Conservation (phyloP, 2,113 vertebrate species). For the Corydoras sp. region DNA sequence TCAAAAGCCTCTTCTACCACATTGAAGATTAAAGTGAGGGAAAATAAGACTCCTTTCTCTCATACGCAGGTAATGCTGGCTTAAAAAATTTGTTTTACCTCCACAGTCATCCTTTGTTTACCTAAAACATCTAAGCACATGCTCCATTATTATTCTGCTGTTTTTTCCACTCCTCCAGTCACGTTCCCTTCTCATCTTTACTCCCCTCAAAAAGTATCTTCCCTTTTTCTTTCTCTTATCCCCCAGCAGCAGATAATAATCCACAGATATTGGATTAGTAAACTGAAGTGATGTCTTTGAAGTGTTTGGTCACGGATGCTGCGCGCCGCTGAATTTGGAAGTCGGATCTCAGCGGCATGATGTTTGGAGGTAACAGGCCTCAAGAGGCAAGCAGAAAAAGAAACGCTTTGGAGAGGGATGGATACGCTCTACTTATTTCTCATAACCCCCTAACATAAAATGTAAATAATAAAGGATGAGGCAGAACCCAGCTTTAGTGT, state of each 20-base stretch:
- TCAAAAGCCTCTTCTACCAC: slow-evolving; percentile 27
- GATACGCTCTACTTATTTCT: slow-evolving; percentile 12
- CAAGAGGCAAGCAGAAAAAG: slow-evolving; percentile 10
- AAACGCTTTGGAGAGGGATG: slow-evolving; percentile 12
- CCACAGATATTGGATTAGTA: slow-evolving; percentile 38
- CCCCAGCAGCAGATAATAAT: slow-evolving; percentile 28
- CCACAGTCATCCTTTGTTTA: slow-evolving; percentile 15
- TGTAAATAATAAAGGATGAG: slow-evolving; percentile 10
- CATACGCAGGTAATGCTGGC: slow-evolving; percentile 23
- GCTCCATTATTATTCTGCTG: not conserved
- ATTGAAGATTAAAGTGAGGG: slow-evolving; percentile 36
- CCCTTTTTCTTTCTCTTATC: not conserved
- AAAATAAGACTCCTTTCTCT: slow-evolving; percentile 22
- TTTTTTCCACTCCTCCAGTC: not conserved
- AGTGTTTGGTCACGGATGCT: slow-evolving; percentile 52
- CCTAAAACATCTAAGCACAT: not conserved
- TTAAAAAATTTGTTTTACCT: slow-evolving; percentile 6
- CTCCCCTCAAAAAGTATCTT: slow-evolving; percentile 15
- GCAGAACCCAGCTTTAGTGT: not conserved
- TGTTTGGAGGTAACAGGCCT: slow-evolving; percentile 38
- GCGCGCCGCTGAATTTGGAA: slow-evolving; percentile 25
- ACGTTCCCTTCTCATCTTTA: slow-evolving; percentile 14
- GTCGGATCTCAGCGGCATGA: slow-evolving; percentile 11
- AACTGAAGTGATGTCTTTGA: slow-evolving; percentile 46
- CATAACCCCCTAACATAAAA: slow-evolving; percentile 11